A percentile compares a stretch with the other conserved stretches of the same genome.
Evolutionary conservation across 2,113 vertebrate species (phyloP).

Genomic region (Fukomys damarensis): DNA sequence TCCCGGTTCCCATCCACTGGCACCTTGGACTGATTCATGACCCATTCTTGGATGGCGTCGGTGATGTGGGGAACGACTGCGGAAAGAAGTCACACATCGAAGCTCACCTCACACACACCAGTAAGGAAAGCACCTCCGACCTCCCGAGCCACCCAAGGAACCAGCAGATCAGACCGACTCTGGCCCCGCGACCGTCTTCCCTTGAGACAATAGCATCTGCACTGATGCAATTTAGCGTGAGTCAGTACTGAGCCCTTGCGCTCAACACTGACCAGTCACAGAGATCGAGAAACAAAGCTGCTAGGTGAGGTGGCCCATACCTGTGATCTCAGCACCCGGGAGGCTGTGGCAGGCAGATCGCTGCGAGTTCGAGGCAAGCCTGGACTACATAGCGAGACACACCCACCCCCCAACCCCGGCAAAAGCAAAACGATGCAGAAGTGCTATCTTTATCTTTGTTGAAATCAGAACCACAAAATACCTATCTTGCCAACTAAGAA

Average conservation of each 20-base stretch:
- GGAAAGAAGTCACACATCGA: conserved; percentile 62
- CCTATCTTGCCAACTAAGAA: not conserved
- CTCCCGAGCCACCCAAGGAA: not conserved
- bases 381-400: not conserved
- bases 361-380: not conserved
- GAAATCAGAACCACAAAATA: not conserved
- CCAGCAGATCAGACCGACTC: not conserved
- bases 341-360: not conserved
- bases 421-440: not conserved
- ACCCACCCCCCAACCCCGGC: no score
- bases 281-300: not conserved
- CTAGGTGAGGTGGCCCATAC: not conserved
- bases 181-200: not conserved
- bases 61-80: conserved; percentile 90
- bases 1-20: conserved; percentile 86
- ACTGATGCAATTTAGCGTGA: not conserved
- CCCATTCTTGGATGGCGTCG: conserved; percentile 91
- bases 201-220: not conserved
- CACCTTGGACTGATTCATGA: conserved; percentile 89
- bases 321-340: not conserved
- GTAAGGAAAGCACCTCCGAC: not conserved
- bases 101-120: not conserved
- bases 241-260: not conserved
- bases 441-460: not conserved
- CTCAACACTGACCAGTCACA: not conserved